Percentiles rank a stretch among this genome's conserved stretches.
Evolutionary conservation across 1,140 invertebrate genomes (phyloP).

Genomic region (Ditylenchus dipsaci): DNA sequence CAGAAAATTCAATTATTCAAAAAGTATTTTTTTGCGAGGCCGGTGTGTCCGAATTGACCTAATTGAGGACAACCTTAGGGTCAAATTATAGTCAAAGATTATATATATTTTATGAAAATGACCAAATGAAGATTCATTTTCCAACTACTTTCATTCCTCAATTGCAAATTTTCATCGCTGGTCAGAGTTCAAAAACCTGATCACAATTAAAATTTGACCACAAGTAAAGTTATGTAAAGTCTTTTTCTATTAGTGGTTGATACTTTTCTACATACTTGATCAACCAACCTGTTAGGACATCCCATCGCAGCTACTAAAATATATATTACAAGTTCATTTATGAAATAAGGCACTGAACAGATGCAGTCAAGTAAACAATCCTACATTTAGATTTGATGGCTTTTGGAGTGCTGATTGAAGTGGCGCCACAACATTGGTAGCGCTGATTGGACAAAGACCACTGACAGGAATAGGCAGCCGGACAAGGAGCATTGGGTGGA

Average conservation of each 20-base stretch:
- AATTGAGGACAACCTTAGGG: too few species aligned
- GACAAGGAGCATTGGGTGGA: slow-evolving; percentile 56
- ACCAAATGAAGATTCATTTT: too few species aligned
- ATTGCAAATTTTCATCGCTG: too few species aligned
- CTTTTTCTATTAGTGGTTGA: slow-evolving; percentile 45
- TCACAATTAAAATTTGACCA: too few species aligned
- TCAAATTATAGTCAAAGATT: too few species aligned
- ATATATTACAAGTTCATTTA: background rate
- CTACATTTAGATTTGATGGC: slow-evolving; percentile 34
- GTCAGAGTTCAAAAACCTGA: too few species aligned
- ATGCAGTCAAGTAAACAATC: background rate
- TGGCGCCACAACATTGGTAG: slow-evolving; percentile 56
- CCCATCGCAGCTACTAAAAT: slow-evolving; percentile 21
- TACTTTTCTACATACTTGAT: background rate
- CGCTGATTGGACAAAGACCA: slow-evolving; percentile 57
- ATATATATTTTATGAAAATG: too few species aligned
- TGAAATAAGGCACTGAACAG: background rate
- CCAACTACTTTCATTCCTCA: too few species aligned
- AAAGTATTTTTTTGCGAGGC: too few species aligned
- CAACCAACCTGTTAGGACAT: slow-evolving; percentile 11
- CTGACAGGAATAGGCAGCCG: slow-evolving; percentile 53
- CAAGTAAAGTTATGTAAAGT: too few species aligned
- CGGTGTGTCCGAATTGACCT: too few species aligned
- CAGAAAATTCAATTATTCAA: too few species aligned
- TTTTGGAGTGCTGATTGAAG: slow-evolving; percentile 54